These are phyloP conservation scores for Daptonema setosum DNA, from an alignment of 2,888 invertebrate species.

Conservation along the genomic window DNA sequence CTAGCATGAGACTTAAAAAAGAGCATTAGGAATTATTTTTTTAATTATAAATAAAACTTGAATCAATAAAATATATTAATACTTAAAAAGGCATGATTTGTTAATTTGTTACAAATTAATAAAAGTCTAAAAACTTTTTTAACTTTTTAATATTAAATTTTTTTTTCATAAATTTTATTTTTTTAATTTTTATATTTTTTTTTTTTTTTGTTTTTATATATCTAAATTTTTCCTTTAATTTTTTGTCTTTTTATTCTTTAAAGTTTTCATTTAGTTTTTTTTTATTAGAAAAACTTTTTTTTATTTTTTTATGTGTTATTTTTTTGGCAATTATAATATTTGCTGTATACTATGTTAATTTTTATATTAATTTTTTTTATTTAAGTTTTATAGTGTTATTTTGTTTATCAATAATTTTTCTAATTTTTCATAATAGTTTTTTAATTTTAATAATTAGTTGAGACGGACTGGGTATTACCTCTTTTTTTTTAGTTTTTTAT, in stretches of 20 bases:
- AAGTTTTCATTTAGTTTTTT: background rate
- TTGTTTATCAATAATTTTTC: background rate
- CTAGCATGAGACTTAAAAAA: too few species aligned
- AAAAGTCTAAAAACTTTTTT: too few species aligned
- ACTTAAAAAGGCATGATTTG: too few species aligned
- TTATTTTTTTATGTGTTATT: background rate
- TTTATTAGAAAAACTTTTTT: background rate
- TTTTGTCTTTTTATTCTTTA: background rate
- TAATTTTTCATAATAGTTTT: background rate
- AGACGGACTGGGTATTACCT: slow-evolving; percentile 32
- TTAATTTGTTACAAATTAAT: too few species aligned
- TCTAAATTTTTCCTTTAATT: background rate
- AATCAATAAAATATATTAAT: too few species aligned
- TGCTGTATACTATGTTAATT: background rate
- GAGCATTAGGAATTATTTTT: too few species aligned
- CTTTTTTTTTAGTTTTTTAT: slow-evolving; percentile 7
- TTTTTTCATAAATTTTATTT: slow-evolving; percentile 12
- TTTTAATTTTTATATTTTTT: too few species aligned
- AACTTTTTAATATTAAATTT: slow-evolving; percentile 17
- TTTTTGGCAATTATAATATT: background rate
- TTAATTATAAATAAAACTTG: too few species aligned
- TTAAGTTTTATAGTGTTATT: background rate
- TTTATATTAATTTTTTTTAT: background rate
- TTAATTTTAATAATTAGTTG: slow-evolving; percentile 27
- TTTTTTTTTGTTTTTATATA: background rate